Evolutionary conservation across 2,113 vertebrate species (phyloP).

Genomic region (Petroica traversi): DNA sequence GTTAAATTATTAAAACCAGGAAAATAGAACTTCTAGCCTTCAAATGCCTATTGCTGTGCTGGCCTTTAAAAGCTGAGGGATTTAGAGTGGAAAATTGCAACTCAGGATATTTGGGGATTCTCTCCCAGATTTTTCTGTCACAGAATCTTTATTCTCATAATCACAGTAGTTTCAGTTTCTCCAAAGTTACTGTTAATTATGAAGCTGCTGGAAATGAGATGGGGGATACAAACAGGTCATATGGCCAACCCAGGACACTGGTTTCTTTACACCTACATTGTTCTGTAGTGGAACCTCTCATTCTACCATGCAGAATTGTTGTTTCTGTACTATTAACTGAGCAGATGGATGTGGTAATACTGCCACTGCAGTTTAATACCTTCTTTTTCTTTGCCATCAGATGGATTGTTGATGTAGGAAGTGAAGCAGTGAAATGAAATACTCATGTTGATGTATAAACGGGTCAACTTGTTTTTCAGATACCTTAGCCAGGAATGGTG

Average conservation of each 20-base stretch:
- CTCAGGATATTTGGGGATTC: background rate
- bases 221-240: no score
- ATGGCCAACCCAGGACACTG: no score
- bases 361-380: background rate
- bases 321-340: background rate
- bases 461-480: background rate
- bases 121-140: background rate
- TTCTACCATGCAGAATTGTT: background rate
- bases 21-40: background rate
- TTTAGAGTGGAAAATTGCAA: background rate
- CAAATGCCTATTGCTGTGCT: background rate
- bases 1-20: background rate
- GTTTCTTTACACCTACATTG: background rate
- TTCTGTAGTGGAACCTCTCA: background rate
- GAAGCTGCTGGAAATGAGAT: background rate
- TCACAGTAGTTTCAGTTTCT: background rate
- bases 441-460: background rate
- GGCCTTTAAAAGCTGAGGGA: background rate
- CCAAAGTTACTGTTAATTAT: background rate
- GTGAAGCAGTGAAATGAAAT: background rate
- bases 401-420: background rate
- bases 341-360: background rate
- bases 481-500: constrained; percentile 7
- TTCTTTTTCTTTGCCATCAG: background rate
- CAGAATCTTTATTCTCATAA: background rate